Evolutionary conservation across 2,113 vertebrate genomes (phyloP).

Genomic region (Rhynchopsitta pachyrhyncha): DNA sequence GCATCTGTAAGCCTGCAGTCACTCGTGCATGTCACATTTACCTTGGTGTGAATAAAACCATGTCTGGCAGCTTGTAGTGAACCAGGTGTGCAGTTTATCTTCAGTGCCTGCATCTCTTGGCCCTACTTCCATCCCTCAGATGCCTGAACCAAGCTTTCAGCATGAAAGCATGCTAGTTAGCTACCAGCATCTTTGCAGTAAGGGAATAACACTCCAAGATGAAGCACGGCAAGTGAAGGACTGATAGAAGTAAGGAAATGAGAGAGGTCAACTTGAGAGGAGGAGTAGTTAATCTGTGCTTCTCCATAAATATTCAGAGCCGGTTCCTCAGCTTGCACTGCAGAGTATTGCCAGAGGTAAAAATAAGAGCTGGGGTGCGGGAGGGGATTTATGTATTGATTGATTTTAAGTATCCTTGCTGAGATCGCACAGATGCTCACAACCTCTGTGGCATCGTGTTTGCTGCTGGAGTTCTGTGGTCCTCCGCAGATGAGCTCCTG

Average conservation of each 20-base stretch:
- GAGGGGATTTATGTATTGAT: background rate
- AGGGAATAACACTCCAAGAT: background rate
- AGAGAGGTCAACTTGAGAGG: background rate
- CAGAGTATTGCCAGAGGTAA: background rate
- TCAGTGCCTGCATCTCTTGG: background rate
- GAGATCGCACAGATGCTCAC: background rate
- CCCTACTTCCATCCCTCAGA: background rate
- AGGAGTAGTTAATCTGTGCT: background rate
- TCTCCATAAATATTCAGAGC: background rate
- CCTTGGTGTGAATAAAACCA: background rate
- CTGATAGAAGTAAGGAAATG: background rate
- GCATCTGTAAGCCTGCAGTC: background rate
- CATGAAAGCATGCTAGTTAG: background rate
- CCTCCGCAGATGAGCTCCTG: background rate
- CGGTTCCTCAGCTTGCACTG: background rate
- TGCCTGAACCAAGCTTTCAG: background rate
- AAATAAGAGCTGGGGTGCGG: background rate
- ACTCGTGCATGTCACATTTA: background rate
- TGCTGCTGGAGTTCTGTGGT: background rate
- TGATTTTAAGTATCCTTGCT: background rate
- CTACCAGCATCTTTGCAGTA: background rate
- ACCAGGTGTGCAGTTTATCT: background rate
- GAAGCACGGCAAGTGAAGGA: background rate
- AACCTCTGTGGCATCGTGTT: background rate
- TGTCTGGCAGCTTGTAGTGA: background rate